Evolutionary conservation across 1,140 invertebrate species (phyloP).

Genomic region (Drosophila auraria): DNA sequence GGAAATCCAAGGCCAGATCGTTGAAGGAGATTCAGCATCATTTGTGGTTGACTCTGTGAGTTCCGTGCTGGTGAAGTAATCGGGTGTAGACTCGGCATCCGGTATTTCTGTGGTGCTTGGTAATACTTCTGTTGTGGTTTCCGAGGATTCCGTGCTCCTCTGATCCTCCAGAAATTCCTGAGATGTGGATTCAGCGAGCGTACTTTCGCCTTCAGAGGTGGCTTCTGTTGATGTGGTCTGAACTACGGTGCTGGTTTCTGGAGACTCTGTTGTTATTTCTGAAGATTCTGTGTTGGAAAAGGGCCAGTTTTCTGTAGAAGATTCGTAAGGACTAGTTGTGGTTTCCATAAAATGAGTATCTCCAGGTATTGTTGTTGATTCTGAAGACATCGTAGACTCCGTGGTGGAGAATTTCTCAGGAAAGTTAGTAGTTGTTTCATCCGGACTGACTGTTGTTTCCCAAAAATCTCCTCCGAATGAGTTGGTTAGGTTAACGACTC

Average conservation of each 20-base stretch:
- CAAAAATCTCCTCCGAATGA: neutral
- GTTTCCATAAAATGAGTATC: neutral
- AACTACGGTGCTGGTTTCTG: neutral
- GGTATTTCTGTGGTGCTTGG: neutral
- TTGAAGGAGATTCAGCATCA: neutral
- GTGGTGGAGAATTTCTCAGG: neutral
- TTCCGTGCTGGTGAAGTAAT: neutral
- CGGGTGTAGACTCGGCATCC: neutral
- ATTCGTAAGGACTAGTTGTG: neutral
- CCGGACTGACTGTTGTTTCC: conserved; percentile 20
- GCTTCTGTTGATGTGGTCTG: neutral
- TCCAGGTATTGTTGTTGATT: neutral
- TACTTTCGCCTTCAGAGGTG: neutral
- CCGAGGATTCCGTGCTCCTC: neutral
- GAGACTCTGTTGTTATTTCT: neutral
- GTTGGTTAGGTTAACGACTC: conserved; percentile 6
- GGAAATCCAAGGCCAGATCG: conserved; percentile 1
- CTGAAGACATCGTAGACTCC: neutral
- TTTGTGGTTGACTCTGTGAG: neutral
- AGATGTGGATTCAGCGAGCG: neutral
- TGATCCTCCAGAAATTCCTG: neutral
- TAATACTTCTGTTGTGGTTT: neutral
- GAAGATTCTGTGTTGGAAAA: neutral
- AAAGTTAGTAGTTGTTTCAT: neutral
- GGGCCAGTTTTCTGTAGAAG: neutral